phyloP scores from a whole-genome alignment of 2,797 vertebrate genomes.

The Sternarchorhynchus goeldii region DNA sequence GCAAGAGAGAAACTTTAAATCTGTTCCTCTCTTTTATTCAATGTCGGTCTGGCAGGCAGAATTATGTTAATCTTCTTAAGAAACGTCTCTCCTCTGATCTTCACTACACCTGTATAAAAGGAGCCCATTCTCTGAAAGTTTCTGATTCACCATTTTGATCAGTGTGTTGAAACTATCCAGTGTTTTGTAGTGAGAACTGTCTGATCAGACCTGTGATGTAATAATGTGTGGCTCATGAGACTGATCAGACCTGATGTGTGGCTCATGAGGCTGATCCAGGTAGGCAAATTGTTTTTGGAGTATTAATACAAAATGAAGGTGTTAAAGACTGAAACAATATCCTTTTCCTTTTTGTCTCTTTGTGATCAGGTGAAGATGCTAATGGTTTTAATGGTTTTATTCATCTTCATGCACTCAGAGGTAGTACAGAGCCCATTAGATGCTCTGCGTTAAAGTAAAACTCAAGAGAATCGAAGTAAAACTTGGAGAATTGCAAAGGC shows the following conservation, averaged over 20 bases:
- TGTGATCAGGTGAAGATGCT: constrained; percentile 49
- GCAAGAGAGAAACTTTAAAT: constrained; percentile 59
- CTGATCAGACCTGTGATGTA: constrained; percentile 9
- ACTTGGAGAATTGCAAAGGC: neutral
- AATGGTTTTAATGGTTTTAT: constrained; percentile 41
- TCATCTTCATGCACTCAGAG: constrained; percentile 8
- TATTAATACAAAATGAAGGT: constrained; percentile 39
- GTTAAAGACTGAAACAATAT: constrained; percentile 38
- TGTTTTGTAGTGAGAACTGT: neutral
- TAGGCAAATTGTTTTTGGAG: neutral
- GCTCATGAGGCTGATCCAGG: neutral
- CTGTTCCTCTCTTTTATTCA: constrained; percentile 48
- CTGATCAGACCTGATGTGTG: neutral
- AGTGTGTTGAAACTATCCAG: constrained; percentile 27
- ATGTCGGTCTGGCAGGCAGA: constrained; percentile 53
- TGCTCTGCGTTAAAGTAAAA: constrained; percentile 28
- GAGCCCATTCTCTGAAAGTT: constrained; percentile 32
- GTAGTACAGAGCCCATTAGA: constrained; percentile 27
- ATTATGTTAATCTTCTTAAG: constrained; percentile 56
- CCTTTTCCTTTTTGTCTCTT: constrained; percentile 30
- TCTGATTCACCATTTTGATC: constrained; percentile 22
- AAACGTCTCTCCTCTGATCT: constrained; percentile 44
- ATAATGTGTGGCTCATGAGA: neutral
- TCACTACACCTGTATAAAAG: constrained; percentile 51
- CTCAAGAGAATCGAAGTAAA: neutral